Percentiles rank a stretch among this genome's conserved stretches.
phyloP scores from a whole-genome alignment of 2,113 vertebrate species.

The Callopanchax toddi region DNA sequence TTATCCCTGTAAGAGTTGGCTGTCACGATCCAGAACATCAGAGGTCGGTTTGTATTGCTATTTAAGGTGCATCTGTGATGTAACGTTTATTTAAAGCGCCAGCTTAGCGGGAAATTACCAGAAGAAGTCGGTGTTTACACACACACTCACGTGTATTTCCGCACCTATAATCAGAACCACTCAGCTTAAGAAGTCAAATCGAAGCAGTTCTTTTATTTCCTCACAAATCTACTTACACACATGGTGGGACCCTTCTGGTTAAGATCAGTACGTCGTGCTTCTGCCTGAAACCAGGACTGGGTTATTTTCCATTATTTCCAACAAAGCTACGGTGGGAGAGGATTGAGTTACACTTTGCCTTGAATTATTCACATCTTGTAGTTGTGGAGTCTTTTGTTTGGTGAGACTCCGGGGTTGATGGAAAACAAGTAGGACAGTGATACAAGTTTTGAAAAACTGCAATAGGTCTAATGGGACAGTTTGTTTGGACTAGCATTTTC shows the following conservation, averaged over 20 bases:
- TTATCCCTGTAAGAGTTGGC: neutral
- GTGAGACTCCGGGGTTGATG: constrained; percentile 47
- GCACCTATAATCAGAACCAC: neutral
- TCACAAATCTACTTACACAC: neutral
- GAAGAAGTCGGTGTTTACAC: constrained; percentile 16
- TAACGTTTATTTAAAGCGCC: constrained; percentile 43
- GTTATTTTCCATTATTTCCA: constrained; percentile 40
- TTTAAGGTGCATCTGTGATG: constrained; percentile 46
- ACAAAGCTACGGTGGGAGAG: constrained; percentile 43
- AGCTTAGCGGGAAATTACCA: constrained; percentile 20
- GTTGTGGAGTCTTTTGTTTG: constrained; percentile 74
- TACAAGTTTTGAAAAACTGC: constrained; percentile 20
- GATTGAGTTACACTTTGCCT: constrained; percentile 65
- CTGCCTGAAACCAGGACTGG: constrained; percentile 28
- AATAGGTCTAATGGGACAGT: neutral
- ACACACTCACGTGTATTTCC: neutral
- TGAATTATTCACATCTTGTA: constrained; percentile 80
- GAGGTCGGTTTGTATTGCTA: constrained; percentile 1
- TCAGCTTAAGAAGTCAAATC: no score
- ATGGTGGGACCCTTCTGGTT: neutral
- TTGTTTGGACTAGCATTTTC: no score
- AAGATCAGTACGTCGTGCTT: constrained; percentile 8
- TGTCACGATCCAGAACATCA: constrained; percentile 36
- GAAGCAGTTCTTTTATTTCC: no score
- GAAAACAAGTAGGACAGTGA: constrained; percentile 67